Base-by-base conservation (phyloP, 53 echinoderm and acorn worm species). In the Luidia sarsii region DNA sequence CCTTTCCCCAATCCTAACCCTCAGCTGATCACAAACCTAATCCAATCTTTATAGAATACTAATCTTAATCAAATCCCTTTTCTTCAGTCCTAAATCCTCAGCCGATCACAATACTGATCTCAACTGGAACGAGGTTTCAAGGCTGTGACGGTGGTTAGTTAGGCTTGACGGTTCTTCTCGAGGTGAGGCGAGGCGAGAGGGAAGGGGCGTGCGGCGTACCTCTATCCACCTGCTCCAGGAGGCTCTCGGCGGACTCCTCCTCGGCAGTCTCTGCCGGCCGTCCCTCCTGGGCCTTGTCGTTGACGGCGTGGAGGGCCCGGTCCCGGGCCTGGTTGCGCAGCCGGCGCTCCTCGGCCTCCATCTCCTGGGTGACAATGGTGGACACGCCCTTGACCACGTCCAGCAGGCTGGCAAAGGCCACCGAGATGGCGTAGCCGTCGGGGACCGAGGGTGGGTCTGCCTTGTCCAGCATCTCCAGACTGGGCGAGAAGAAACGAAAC, bases 321-420 rank as follows among this genome's bases (percentile, higher is more conserved):
- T 95, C 89, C 70, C 93, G 91, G 5, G 60, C 87, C 32, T 96
- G 72, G 39, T 72, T 64, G 28, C 83, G 71, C 48, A 83, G 48
- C 46, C 70, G 80, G 21, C 79, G 89, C 64, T 95, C 91, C 81
- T 96, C 97, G 13, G 34, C 87, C 48, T 96, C 93, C 74, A 96
- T 86, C 82, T 96, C 97, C 16, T 86, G 65, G 23, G 86, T 96
- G 39, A 96, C 90, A 3, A 93, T 90, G 13, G 89, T 75, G 1
- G 97, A 91, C 64, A 96, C 93, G 23, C 97, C 88, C 60, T 93
- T 96, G 70, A 93, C 93, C 0, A 93, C 90, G 34, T 93, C 93
- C 59, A 93, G 74, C n/a, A 93, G 91, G 57, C 90, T 85, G 0
- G 79, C 72, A 57, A 96, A 93, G 45, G 90, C 90, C 7, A 93